A percentile compares a stretch with the other conserved stretches of the same genome.
Evolutionary conservation across 2,113 vertebrate species (phyloP).

Genomic region (Sminthopsis crassicaudata): DNA sequence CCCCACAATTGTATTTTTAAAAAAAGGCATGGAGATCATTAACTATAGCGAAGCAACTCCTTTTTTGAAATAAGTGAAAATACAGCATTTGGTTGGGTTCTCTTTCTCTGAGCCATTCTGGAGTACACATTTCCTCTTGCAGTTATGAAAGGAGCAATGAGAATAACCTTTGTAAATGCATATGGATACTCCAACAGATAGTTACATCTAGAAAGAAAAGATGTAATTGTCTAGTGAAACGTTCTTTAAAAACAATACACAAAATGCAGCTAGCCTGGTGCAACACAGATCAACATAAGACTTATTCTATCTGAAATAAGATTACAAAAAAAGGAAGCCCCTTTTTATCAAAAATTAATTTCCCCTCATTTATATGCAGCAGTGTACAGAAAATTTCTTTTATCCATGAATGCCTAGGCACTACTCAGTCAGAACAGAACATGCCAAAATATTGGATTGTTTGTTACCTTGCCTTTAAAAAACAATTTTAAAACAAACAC

Average conservation of each 20-base stretch:
- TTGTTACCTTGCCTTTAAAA: slow-evolving; percentile 67
- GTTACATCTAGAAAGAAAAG: not conserved
- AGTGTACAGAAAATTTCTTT: slow-evolving; percentile 25
- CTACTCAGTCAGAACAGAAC: slow-evolving; percentile 50
- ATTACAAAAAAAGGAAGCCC: not conserved
- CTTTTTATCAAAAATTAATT: slow-evolving; percentile 21
- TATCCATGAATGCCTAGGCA: slow-evolving; percentile 49
- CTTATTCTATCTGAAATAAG: slow-evolving; percentile 1
- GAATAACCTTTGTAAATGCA: slow-evolving; percentile 5
- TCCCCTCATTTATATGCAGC: slow-evolving; percentile 26
- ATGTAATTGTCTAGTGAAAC: not conserved
- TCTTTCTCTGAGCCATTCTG: not conserved
- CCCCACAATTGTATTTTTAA: not conserved
- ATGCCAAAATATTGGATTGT: slow-evolving; percentile 54
- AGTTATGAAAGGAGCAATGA: not conserved
- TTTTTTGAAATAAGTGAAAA: not conserved
- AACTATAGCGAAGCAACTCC: not conserved
- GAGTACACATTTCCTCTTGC: not conserved
- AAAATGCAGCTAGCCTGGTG: not conserved
- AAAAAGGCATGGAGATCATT: not conserved
- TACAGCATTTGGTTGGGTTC: not conserved
- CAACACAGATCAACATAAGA: slow-evolving; percentile 6
- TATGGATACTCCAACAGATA: not conserved
- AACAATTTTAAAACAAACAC: slow-evolving; percentile 39
- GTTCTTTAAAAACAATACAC: not conserved